These are phyloP conservation scores for Pyrgilauda ruficollis DNA, from an alignment of 2,113 vertebrate species.

Conservation along the genomic window DNA sequence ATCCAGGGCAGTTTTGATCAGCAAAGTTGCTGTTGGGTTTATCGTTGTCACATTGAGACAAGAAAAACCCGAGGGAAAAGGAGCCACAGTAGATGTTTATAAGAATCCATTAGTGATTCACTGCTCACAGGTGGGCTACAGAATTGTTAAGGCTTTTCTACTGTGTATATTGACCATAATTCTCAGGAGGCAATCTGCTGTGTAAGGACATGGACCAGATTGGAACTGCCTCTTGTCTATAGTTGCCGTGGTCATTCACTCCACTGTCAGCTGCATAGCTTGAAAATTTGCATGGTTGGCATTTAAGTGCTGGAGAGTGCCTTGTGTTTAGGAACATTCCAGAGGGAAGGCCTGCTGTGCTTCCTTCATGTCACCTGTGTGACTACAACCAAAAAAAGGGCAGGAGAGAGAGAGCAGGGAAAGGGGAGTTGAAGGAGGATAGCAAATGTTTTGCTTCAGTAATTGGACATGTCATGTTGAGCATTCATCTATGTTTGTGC, in stretches of 20 bases:
- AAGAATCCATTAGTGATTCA: not conserved
- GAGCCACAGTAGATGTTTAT: not conserved
- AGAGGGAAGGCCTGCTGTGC: not conserved
- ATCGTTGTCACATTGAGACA: not conserved
- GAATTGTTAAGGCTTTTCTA: not conserved
- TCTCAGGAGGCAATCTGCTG: not conserved
- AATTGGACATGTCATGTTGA: not conserved
- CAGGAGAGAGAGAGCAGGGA: not conserved
- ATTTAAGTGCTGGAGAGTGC: not conserved
- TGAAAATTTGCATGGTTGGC: not conserved
- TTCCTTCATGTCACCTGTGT: not conserved
- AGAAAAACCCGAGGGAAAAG: not conserved
- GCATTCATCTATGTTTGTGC: fast-evolving
- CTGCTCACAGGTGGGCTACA: not conserved
- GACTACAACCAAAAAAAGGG: not conserved
- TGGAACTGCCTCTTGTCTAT: not conserved
- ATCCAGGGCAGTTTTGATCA: not conserved
- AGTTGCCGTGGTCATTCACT: not conserved
- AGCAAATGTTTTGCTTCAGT: not conserved
- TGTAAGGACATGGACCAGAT: not conserved
- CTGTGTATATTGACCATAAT: not conserved
- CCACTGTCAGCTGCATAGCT: not conserved
- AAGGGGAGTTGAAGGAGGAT: not conserved
- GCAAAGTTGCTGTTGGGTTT: not conserved
- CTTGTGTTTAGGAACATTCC: not conserved